Conservation (phyloP, 2,113 vertebrate genomes). For the Xyliphius kryptos region DNA sequence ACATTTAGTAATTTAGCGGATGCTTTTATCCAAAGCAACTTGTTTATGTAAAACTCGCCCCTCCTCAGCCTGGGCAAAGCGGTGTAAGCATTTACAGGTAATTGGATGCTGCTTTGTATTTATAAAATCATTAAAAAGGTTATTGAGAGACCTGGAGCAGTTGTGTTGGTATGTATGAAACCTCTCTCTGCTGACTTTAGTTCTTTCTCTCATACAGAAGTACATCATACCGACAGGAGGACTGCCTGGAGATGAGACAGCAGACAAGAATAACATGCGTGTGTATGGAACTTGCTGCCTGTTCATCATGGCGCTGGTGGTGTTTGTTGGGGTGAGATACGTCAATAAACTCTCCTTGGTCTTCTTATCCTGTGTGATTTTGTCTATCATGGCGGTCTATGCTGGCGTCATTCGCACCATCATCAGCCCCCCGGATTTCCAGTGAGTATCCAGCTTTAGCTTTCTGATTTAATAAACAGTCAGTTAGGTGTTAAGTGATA, state of each 20-base stretch:
- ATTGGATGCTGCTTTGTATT: no score
- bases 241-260: slow-evolving; percentile 56
- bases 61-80: no score
- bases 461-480: no score
- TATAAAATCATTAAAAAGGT: no score
- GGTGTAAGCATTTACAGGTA: no score
- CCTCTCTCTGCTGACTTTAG: neutral
- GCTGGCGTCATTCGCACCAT: slow-evolving; percentile 82
- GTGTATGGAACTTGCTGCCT: slow-evolving; percentile 83
- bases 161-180: neutral
- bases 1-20: no score
- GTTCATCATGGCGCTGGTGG: slow-evolving; percentile 80
- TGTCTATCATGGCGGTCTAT: slow-evolving; percentile 90
- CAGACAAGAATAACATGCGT: slow-evolving; percentile 77
- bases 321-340: slow-evolving; percentile 93
- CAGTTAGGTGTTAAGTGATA: no score
- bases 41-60: no score
- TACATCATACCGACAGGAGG: slow-evolving; percentile 77
- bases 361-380: slow-evolving; percentile 87
- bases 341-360: slow-evolving; percentile 93
- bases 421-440: slow-evolving; percentile 71
- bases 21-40: no score
- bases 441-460: no score
- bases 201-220: slow-evolving; percentile 61
- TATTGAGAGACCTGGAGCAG: no score